phyloP scores from a whole-genome alignment of 2,888 invertebrate species.

The Thereva nobilitata region DNA sequence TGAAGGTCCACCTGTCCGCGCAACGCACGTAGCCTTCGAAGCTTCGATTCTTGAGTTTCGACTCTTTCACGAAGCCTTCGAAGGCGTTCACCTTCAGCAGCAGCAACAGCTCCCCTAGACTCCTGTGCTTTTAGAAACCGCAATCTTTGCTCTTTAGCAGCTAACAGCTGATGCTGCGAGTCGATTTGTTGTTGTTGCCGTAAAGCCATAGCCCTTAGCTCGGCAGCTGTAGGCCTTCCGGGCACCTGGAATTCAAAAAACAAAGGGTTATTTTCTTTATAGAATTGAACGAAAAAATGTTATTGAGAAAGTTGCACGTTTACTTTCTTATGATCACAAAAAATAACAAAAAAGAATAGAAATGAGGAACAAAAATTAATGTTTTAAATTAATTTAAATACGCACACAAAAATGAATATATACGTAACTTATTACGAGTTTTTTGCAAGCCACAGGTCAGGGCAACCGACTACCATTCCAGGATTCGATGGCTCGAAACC shows the following conservation, averaged over 20 bases:
- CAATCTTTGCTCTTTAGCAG: constrained; percentile 90
- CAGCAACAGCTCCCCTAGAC: constrained; percentile 61
- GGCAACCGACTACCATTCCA: too few relatives aligned
- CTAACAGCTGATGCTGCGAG: constrained; percentile 87
- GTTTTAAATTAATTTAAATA: too few relatives aligned
- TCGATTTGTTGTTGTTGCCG: constrained; percentile 98
- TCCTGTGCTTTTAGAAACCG: constrained; percentile 95
- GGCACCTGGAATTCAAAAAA: constrained; percentile 69
- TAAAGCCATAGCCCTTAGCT: constrained; percentile 97
- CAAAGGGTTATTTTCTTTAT: constrained; percentile 41
- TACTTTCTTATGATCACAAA: too few relatives aligned
- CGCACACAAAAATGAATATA: too few relatives aligned
- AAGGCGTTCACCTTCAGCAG: constrained; percentile 86
- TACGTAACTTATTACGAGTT: too few relatives aligned
- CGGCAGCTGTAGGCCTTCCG: constrained; percentile 90
- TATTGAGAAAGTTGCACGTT: constrained; percentile 42
- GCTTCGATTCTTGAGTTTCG: constrained; percentile 92
- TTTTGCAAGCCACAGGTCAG: too few relatives aligned
- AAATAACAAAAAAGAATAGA: too few relatives aligned
- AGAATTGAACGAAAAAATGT: constrained; percentile 49
- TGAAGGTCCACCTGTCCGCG: constrained; percentile 93
- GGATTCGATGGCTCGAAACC: too few relatives aligned
- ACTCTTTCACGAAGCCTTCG: constrained; percentile 87
- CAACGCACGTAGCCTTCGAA: constrained; percentile 86
- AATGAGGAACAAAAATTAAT: too few relatives aligned